Base-by-base conservation (phyloP, 2,797 vertebrate genomes). In the Decapterus maruadsi region DNA sequence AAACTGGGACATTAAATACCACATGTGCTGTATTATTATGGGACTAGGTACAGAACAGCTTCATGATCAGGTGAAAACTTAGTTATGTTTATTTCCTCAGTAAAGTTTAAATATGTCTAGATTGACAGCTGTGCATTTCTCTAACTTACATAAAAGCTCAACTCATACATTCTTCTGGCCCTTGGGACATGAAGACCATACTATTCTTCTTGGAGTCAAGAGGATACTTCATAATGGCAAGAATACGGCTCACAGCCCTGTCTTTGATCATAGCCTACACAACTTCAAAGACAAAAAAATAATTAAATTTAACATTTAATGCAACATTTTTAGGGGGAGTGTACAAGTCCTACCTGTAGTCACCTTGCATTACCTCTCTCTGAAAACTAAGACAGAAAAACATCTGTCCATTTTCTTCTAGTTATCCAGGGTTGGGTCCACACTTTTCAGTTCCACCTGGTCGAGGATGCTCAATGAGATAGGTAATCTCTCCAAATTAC, bases 221-320 rank as follows among this genome's bases (percentile, higher is more conserved):
- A 55, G 46, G 72, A 86, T 72, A 65, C 72, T 68, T 77, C 55
- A 69, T 70, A 67, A 84, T 79, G 79, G 75, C 75, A 81, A 60
- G 8, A 80, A 77, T 56, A 79, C 8, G 20, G 75, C 89, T 88
- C 12, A 6, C 75, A 88, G 81, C 81, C 62, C 71, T 73, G 66
- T 31, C 76, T 92, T 90, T 91, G 81, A 92, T 91, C 87, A 71
- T 63, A 72, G 70, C 78, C 84, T 65, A 78, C 54, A 67, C 58
- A 26, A 77, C 90, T 85, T 91, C 87, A 92, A 91, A 91, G 82
- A 42, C 62, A 77, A 80, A 68, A 88, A 63, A 42, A 78, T 59
- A 88, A 82, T 70, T 78, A 64, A 58, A 84, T 88, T 89, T 69
- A 82, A 79, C 66, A 77, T 83, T 80, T 75, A 79, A 84, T 79